Base-by-base conservation (phyloP, 64 coral and sea anemone genomes). In the Actinia equina region DNA sequence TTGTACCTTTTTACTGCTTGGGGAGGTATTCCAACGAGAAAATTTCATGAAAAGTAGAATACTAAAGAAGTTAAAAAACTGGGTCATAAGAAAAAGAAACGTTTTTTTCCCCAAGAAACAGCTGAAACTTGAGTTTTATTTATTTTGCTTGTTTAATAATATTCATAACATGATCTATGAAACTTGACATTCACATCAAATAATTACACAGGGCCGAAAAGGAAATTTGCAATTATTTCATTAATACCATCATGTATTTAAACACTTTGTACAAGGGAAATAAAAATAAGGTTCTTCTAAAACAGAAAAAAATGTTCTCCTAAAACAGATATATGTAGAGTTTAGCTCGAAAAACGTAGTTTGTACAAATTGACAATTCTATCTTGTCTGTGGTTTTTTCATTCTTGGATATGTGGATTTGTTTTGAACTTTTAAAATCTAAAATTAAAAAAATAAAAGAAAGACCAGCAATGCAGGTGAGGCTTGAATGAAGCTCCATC, bases 61-160 rank as follows among this genome's bases (percentile, higher is more conserved):
- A 7, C 54, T 56, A 11, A 56, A 56, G 14, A 56, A 56, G 54
- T 56, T 13, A 11, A 11, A 56, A 15, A 56, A 56, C 13, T 1
- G 54, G 9, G 54, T 56, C 54, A 56, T 56, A 1, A 56, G 26
- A 71, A 71, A 13, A 10, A 10, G 30, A 8, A 7, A 11, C 67
- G 12, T 30, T 30, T 1, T 13, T 26, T 26, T 71, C n/a, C n/a
- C n/a, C n/a, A n/a, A n/a, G n/a, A n/a, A n/a, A n/a, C n/a, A n/a
- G n/a, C n/a, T n/a, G n/a, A n/a, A n/a, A n/a, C n/a, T n/a, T n/a
- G n/a, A n/a, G n/a, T n/a, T n/a, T n/a, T n/a, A n/a, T n/a, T n/a
- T n/a, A n/a, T n/a, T n/a, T 74, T 74, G 11, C 69, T 74, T 74
- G 12, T 74, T 74, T 74, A 74, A 74, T 74, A 57, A 74, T 74